Percentiles rank a stretch among this genome's conserved stretches.
Evolutionary conservation across 2,113 vertebrate species (phyloP).

Genomic region (Myrmecophaga tridactyla): DNA sequence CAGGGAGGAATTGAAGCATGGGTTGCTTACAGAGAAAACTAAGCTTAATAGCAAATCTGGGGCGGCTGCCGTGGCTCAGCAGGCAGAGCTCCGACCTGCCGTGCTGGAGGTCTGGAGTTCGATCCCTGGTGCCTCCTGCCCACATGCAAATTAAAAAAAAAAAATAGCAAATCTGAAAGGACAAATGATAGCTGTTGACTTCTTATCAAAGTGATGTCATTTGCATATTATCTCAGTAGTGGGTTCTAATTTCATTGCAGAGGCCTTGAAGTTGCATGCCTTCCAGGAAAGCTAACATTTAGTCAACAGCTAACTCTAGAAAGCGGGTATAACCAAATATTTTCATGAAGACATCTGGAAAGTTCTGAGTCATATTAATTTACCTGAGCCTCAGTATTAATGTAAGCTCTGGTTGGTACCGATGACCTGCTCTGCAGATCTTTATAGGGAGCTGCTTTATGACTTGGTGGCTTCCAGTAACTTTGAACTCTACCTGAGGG

Average conservation of each 20-base stretch:
- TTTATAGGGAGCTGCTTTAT: neutral
- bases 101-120: too few species aligned
- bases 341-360: neutral
- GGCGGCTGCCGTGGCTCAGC: too few species aligned
- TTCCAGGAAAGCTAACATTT: neutral
- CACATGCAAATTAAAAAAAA: too few species aligned
- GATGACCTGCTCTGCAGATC: neutral
- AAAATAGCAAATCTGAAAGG: neutral
- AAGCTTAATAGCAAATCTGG: neutral
- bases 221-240: neutral
- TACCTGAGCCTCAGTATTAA: neutral
- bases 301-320: neutral
- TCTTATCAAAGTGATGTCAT: neutral
- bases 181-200: neutral
- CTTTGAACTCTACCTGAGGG: neutral
- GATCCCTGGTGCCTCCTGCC: too few species aligned
- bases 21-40: neutral
- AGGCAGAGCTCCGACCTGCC: too few species aligned
- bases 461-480: neutral
- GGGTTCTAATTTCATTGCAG: neutral
- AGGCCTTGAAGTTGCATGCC: neutral
- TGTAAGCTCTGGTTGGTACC: neutral
- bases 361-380: neutral
- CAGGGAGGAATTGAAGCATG: neutral
- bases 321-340: neutral